phyloP scores from a whole-genome alignment of 2,888 invertebrate species.

The Slavum lentiscoides region DNA sequence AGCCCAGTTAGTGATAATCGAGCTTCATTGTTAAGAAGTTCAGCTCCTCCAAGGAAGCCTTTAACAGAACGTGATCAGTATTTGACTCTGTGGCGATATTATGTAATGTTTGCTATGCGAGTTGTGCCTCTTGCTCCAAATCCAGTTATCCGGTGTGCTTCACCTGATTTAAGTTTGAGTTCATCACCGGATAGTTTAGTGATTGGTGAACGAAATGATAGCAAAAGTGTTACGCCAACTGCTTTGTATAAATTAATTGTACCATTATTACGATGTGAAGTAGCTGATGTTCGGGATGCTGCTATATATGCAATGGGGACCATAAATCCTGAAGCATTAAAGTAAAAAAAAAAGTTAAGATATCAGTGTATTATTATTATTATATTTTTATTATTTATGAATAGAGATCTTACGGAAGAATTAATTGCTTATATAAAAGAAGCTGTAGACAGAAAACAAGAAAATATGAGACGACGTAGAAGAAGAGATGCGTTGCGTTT shows the following conservation, averaged over 20 bases:
- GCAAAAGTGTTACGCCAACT: constrained; percentile 79
- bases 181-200: constrained; percentile 89
- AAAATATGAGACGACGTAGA: constrained; percentile 88
- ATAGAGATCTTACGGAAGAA: constrained; percentile 94
- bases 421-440: constrained; percentile 88
- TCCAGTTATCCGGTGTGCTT: constrained; percentile 85
- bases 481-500: constrained; percentile 89
- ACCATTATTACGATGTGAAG: constrained; percentile 87
- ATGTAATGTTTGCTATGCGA: constrained; percentile 93
- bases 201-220: constrained; percentile 70
- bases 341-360: constrained; percentile 67
- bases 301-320: constrained; percentile 92
- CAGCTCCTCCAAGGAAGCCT: constrained; percentile 84
- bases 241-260: constrained; percentile 91
- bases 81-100: constrained; percentile 97
- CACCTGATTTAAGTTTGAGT: constrained; percentile 82
- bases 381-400: not conserved
- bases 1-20: constrained; percentile 96
- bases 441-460: constrained; percentile 95
- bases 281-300: constrained; percentile 87
- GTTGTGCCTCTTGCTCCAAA: constrained; percentile 91
- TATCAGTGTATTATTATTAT: not conserved
- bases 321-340: constrained; percentile 91
- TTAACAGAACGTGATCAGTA: constrained; percentile 92
- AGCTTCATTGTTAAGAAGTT: constrained; percentile 87